These are phyloP conservation scores for Apogon hyalosoma DNA, from an alignment of 2,797 vertebrate genomes.

Conservation along the genomic window DNA sequence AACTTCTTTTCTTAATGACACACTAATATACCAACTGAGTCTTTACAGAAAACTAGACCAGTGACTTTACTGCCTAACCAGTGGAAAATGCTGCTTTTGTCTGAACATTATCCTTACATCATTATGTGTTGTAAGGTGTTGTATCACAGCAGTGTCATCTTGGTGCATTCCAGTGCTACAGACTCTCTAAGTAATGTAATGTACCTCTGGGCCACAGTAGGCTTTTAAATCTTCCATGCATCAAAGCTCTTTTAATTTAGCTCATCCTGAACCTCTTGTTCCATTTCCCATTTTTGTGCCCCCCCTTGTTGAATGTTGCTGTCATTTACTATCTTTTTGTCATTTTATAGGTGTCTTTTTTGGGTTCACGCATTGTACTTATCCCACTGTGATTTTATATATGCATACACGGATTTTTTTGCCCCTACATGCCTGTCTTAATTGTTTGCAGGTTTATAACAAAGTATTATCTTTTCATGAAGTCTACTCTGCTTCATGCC, in stretches of 20 bases:
- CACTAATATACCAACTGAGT: conserved; percentile 3
- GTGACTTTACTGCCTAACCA: conserved; percentile 3
- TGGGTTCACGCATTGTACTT: conserved; percentile 9
- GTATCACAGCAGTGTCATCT: conserved; percentile 3
- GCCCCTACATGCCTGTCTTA: not conserved
- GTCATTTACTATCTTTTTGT: conserved; percentile 17
- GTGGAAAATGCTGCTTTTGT: not conserved
- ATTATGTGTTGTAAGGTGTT: not conserved
- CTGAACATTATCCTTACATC: conserved; percentile 2
- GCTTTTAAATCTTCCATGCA: conserved; percentile 16
- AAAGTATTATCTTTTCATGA: conserved; percentile 4
- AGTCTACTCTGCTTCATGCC: conserved; percentile 6
- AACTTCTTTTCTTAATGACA: conserved; percentile 17
- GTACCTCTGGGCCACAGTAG: conserved; percentile 1
- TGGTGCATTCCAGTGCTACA: conserved; percentile 16
- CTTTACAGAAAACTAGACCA: not conserved
- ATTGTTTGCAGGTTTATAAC: conserved; percentile 6
- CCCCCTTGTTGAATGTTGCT: not conserved
- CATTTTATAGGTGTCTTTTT: not conserved
- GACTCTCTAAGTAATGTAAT: conserved; percentile 4
- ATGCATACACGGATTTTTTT: conserved; percentile 1
- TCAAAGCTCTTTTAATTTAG: conserved; percentile 17
- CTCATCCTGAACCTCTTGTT: conserved; percentile 5
- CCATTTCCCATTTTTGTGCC: conserved; percentile 7
- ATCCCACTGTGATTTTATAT: conserved; percentile 20